Conservation (phyloP, 2,888 invertebrate genomes). For the Caenorhabditis sp. region DNA sequence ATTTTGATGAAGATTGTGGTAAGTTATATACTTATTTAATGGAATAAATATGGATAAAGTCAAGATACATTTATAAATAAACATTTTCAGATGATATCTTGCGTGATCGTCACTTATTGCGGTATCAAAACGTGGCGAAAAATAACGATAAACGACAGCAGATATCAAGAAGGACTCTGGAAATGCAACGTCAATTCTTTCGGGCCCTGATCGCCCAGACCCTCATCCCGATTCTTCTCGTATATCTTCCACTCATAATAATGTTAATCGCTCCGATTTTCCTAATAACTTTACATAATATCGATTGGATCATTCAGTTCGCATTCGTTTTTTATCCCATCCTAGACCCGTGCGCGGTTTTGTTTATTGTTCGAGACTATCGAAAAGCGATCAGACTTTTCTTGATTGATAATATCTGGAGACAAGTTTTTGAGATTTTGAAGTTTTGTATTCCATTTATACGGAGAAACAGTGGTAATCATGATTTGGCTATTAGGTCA, state of each 20-base stretch:
- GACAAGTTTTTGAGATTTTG: background rate
- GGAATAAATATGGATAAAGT: too few species aligned
- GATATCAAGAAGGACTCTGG: conserved; percentile 28
- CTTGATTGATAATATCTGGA: conserved; percentile 2
- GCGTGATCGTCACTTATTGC: conserved; percentile 30
- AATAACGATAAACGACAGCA: conserved; percentile 14
- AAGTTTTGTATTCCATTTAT: too few species aligned
- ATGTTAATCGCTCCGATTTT: conserved; percentile 44
- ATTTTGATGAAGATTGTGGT: conserved; percentile 42
- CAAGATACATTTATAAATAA: background rate
- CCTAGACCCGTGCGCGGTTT: conserved; percentile 35
- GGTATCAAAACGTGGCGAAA: conserved; percentile 26
- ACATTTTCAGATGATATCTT: conserved; percentile 21
- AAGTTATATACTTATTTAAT: too few species aligned
- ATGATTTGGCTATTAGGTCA: too few species aligned
- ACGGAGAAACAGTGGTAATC: too few species aligned
- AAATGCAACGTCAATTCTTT: conserved; percentile 45
- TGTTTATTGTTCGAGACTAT: conserved; percentile 39
- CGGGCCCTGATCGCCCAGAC: conserved; percentile 42
- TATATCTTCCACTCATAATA: conserved; percentile 26
- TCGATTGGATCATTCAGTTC: conserved; percentile 31
- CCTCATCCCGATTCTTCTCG: conserved; percentile 30
- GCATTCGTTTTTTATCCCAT: conserved; percentile 48
- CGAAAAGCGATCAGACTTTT: conserved; percentile 18
- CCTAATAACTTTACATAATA: background rate